These are phyloP conservation scores for Chloropsis hardwickii DNA, from an alignment of 2,113 vertebrate species.

Conservation along the genomic window DNA sequence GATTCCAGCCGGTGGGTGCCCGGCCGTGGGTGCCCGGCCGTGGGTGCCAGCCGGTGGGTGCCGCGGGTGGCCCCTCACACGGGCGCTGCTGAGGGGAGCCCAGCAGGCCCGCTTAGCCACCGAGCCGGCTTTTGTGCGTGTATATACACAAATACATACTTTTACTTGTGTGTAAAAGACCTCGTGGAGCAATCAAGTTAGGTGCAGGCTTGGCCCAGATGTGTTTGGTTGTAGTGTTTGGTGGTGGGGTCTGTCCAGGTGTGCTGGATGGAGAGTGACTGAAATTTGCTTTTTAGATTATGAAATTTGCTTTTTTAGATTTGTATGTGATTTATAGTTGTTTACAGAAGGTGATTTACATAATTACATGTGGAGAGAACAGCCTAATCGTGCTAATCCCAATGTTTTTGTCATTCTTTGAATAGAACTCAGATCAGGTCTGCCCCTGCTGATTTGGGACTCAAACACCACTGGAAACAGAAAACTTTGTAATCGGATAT, in stretches of 20 bases:
- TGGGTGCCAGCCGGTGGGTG: neutral
- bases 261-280: neutral
- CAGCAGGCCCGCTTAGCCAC: neutral
- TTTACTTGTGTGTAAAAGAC: neutral
- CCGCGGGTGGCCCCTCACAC: neutral
- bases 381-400: neutral
- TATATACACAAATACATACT: rapidly evolving
- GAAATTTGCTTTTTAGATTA: neutral
- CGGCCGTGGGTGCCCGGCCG: too few species aligned
- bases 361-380: neutral
- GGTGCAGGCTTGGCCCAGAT: neutral
- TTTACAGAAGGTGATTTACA: neutral
- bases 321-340: neutral
- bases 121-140: neutral
- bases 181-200: neutral
- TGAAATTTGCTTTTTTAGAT: neutral
- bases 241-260: neutral
- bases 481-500: neutral
- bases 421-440: neutral
- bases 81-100: neutral
- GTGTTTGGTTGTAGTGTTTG: too few species aligned
- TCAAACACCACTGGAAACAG: neutral
- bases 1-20: too few species aligned
- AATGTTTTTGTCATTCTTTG: neutral
- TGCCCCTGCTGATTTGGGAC: neutral